Base-by-base conservation (phyloP, 2,888 invertebrate genomes). In the Chloromyia formosa region DNA sequence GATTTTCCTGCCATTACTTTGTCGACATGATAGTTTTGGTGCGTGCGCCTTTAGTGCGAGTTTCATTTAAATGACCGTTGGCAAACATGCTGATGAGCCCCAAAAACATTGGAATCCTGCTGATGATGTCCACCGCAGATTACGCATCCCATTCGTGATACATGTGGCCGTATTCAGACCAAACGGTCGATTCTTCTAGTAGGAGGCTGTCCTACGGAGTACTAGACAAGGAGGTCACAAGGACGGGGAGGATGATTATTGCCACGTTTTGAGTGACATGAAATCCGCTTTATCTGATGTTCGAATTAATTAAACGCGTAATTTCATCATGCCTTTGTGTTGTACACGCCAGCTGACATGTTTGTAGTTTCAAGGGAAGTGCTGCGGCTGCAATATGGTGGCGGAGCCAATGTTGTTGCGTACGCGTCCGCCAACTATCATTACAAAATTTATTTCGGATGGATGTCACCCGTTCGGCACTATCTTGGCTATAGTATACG, bases 231-330 rank as follows among this genome's bases (percentile, higher is more conserved):
- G 12, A 49, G 49, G 49, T 3, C 49, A 49, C 60, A 60, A 22
- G 27, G 71, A 14, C 42, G 27, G 10, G 27, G 27, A 35, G 16
- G 22, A 22, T 61, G 40, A 49, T 54, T 64, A 14, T 64, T 64
- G 20, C 74, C 61, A 22, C 42, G 54, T 66, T 56, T 74, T 77
- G 77, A 77, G 74, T 77, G 77, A 77, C 77, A 77, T 74, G 71
- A 75, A 77, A 75, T 75, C 64, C 66, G 64, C 74, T 77, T 72
- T 77, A 77, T 77, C 77, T 77, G 75, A 75, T 77, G 75, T 77
- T 75, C 68, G 75, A 77, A 77, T 77, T 77, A 77, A 77, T 77
- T 77, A 77, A 74, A 73, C 75, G 75, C 75, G 73, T 77, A 75
- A 75, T 77, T 75, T 75, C 71, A 22, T 16, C 69, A 49, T 72